Percentiles rank a stretch among this genome's conserved stretches.
phyloP scores from a whole-genome alignment of 1,140 invertebrate species.

The Battus philenor region DNA sequence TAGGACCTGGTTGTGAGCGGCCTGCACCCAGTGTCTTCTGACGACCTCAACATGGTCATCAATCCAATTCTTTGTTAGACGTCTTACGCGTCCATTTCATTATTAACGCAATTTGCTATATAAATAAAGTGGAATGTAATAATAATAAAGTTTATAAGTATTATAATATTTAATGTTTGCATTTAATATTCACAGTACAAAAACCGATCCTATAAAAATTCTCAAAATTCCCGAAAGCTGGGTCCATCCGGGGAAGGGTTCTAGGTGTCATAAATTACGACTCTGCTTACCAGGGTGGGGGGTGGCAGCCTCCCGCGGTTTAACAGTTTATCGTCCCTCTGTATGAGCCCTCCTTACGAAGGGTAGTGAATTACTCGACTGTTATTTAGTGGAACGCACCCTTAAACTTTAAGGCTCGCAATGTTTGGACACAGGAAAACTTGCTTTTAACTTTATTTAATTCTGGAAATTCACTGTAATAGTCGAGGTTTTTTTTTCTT shows the following conservation, averaged over 20 bases:
- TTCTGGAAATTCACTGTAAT: too few relatives aligned
- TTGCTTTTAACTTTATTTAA: background rate
- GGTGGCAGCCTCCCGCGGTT: slow-evolving; percentile 46
- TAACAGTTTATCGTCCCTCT: slow-evolving; percentile 62
- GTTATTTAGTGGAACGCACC: slow-evolving; percentile 47
- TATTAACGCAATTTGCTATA: too few relatives aligned
- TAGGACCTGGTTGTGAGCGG: too few relatives aligned
- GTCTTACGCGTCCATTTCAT: too few relatives aligned
- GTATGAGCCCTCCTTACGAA: slow-evolving; percentile 32
- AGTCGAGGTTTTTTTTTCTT: background rate
- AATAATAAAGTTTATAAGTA: too few relatives aligned
- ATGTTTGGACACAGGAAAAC: slow-evolving; percentile 15
- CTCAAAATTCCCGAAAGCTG: slow-evolving; percentile 23
- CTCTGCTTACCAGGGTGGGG: slow-evolving; percentile 54
- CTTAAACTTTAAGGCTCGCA: slow-evolving; percentile 26
- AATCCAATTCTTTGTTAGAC: too few relatives aligned
- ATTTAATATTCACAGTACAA: too few relatives aligned
- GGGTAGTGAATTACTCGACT: slow-evolving; percentile 47
- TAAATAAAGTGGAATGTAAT: too few relatives aligned
- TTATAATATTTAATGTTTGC: too few relatives aligned
- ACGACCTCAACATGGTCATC: too few relatives aligned
- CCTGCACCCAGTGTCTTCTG: too few relatives aligned
- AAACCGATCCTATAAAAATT: slow-evolving; percentile 15
- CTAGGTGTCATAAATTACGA: slow-evolving; percentile 63
- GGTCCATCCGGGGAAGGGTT: slow-evolving; percentile 50